These are phyloP conservation scores for Dendrolimus houi DNA, from an alignment of 2,888 invertebrate genomes.

Conservation along the genomic window DNA sequence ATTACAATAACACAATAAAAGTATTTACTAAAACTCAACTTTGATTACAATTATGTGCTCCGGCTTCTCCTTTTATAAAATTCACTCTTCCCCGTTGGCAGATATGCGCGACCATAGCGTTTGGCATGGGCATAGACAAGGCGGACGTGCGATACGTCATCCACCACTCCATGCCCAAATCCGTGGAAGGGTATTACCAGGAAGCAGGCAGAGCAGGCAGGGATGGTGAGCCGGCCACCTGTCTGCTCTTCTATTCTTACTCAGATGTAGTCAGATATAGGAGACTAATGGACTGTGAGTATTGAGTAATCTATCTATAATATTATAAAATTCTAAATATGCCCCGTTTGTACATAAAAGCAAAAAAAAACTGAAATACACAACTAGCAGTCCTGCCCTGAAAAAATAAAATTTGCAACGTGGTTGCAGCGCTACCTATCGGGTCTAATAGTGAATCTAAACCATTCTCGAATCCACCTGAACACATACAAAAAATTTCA, in stretches of 20 bases:
- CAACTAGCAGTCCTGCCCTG: no score
- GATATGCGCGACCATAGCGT: slow-evolving; percentile 98
- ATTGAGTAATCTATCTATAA: background rate
- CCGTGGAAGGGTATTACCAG: slow-evolving; percentile 97
- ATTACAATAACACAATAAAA: no score
- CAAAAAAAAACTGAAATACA: no score
- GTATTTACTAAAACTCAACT: no score
- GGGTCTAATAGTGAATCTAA: no score
- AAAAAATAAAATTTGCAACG: no score
- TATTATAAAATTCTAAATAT: no score
- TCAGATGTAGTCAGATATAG: slow-evolving; percentile 84
- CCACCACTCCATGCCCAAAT: slow-evolving; percentile 95
- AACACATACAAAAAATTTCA: no score
- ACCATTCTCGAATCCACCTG: no score
- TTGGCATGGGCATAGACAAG: slow-evolving; percentile 99
- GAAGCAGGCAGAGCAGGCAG: slow-evolving; percentile 98
- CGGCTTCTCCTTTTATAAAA: background rate
- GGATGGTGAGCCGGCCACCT: slow-evolving; percentile 90
- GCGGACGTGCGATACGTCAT: slow-evolving; percentile 96
- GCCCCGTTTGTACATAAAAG: no score
- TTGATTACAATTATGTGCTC: no score
- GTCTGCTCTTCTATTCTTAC: slow-evolving; percentile 93
- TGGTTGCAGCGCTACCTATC: no score
- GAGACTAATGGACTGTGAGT: slow-evolving; percentile 81
- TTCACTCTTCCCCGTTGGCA: slow-evolving; percentile 12